phyloP scores from a whole-genome alignment of 2,888 invertebrate genomes.

The Pomacea canaliculata region DNA sequence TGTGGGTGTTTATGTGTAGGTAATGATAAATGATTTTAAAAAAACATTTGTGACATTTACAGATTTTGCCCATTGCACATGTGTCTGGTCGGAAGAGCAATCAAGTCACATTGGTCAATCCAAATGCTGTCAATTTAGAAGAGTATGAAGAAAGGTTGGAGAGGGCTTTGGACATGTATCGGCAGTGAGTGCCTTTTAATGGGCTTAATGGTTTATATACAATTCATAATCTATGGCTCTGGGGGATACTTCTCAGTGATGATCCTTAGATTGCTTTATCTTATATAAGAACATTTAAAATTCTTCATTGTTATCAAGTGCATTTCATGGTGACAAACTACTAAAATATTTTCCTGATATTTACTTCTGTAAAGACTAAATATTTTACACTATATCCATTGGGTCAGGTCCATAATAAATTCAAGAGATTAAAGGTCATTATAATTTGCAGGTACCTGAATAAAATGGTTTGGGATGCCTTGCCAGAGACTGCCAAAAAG shows the following conservation, averaged over 20 bases:
- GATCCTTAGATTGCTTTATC: too few species aligned
- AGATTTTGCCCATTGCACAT: slow-evolving; percentile 67
- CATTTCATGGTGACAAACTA: background rate
- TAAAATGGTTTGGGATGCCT: slow-evolving; percentile 59
- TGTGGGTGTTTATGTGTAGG: too few species aligned
- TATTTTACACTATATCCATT: too few species aligned
- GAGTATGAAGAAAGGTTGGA: slow-evolving; percentile 58
- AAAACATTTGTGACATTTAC: slow-evolving; percentile 10
- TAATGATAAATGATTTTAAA: too few species aligned
- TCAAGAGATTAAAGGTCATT: background rate
- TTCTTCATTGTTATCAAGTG: too few species aligned
- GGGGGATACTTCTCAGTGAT: too few species aligned
- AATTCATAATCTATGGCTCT: too few species aligned
- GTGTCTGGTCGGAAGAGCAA: slow-evolving; percentile 47
- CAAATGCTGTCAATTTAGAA: slow-evolving; percentile 61
- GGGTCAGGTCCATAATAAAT: too few species aligned
- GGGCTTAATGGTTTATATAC: too few species aligned
- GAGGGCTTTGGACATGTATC: slow-evolving; percentile 51
- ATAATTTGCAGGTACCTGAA: slow-evolving; percentile 56
- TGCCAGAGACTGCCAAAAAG: slow-evolving; percentile 50
- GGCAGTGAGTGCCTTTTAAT: slow-evolving; percentile 41
- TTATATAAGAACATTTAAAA: too few species aligned
- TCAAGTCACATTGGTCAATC: slow-evolving; percentile 62
- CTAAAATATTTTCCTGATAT: too few species aligned
- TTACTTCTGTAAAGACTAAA: too few species aligned